phyloP scores from a whole-genome alignment of 2,888 invertebrate species.

The Lasius platythorax region DNA sequence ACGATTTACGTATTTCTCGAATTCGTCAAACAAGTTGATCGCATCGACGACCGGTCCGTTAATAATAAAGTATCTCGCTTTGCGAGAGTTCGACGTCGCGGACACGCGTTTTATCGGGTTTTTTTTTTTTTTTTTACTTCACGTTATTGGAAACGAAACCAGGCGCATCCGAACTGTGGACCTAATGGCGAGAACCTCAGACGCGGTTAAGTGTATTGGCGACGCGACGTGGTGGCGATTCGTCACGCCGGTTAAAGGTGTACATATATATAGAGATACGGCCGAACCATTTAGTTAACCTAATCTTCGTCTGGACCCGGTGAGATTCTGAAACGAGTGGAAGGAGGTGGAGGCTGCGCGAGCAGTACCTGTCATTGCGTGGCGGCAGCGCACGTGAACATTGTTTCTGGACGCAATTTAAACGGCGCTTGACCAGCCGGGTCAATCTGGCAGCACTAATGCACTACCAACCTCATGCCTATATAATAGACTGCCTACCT shows the following conservation, averaged over 20 bases:
- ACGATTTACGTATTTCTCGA: constrained; percentile 25
- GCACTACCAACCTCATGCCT: constrained; percentile 74
- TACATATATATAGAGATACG: constrained; percentile 39
- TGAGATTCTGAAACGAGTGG: constrained; percentile 14
- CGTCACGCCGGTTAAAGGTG: constrained; percentile 71
- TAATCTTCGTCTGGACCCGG: constrained; percentile 64
- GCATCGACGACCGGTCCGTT: neutral
- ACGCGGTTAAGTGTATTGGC: constrained; percentile 68
- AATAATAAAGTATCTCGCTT: neutral
- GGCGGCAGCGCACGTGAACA: constrained; percentile 64
- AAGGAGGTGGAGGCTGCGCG: constrained; percentile 1
- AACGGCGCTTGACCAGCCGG: constrained; percentile 75
- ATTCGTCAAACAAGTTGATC: neutral
- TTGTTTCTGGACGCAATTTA: constrained; percentile 75
- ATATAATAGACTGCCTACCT: constrained; percentile 73
- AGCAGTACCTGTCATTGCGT: constrained; percentile 51
- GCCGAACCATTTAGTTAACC: constrained; percentile 75
- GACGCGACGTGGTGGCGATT: constrained; percentile 67
- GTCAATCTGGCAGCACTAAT: constrained; percentile 82
- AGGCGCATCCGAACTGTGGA: neutral
- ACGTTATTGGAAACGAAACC: constrained; percentile 17
- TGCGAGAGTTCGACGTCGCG: neutral
- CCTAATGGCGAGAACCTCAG: constrained; percentile 51
- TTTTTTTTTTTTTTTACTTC: neutral
- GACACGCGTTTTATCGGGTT: neutral